These are phyloP conservation scores for Stigmatopora nigra DNA, from an alignment of 2,113 vertebrate species.

Conservation along the genomic window DNA sequence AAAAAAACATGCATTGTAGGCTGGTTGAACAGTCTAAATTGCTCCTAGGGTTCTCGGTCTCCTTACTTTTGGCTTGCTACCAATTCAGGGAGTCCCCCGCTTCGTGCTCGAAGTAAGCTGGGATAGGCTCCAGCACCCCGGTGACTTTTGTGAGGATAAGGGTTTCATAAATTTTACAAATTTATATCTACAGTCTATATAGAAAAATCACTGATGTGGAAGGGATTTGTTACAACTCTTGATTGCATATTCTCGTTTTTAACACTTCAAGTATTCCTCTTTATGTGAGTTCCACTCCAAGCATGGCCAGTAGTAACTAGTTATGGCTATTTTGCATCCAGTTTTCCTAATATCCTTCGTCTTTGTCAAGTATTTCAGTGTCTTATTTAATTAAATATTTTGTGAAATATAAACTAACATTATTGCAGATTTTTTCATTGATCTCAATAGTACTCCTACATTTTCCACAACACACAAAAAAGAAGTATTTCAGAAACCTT, in stretches of 20 bases:
- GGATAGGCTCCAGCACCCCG: no score
- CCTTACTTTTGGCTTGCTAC: no score
- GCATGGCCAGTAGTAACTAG: not conserved
- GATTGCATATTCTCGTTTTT: not conserved
- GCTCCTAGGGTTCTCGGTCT: no score
- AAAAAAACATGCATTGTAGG: no score
- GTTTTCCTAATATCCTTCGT: no score
- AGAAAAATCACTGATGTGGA: not conserved
- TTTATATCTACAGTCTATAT: not conserved
- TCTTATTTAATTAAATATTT: not conserved
- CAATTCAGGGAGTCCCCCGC: no score
- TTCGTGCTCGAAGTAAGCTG: no score
- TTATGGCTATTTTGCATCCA: not conserved
- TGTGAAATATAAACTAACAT: not conserved
- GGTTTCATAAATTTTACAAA: no score
- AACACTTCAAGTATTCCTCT: not conserved
- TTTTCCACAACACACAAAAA: not conserved
- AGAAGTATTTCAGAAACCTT: not conserved
- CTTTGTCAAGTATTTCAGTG: not conserved
- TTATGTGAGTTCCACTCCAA: not conserved
- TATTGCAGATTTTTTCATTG: not conserved
- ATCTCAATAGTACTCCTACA: not conserved
- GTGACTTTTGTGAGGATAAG: no score
- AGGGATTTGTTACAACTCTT: not conserved
- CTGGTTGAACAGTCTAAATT: no score